Conservation (phyloP, 2,888 invertebrate genomes). For the Pseudolycoriella hygida region DNA sequence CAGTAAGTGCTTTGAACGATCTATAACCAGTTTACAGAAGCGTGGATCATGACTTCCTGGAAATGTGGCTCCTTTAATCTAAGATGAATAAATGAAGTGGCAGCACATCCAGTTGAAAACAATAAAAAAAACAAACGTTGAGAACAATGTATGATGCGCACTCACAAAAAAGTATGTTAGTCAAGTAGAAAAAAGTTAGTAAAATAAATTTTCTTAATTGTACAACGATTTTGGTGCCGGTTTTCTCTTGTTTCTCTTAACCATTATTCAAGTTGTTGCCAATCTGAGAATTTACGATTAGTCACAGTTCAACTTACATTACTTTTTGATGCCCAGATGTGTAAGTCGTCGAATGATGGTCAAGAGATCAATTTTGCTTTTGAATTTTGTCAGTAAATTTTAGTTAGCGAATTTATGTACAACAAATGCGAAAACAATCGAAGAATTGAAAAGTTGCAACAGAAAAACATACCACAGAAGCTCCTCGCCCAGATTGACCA, state of each 20-base stretch:
- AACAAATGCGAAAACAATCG: neutral
- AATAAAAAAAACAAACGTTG: constrained; percentile 1
- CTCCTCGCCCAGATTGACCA: constrained; percentile 69
- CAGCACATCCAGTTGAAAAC: constrained; percentile 7
- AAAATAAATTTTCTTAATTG: too few relatives aligned
- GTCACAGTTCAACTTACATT: too few relatives aligned
- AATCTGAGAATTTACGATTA: too few relatives aligned
- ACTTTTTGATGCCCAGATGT: too few relatives aligned
- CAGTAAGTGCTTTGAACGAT: constrained; percentile 91
- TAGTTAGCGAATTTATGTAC: too few relatives aligned
- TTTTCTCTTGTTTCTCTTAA: too few relatives aligned
- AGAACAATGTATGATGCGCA: neutral
- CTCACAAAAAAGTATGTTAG: neutral
- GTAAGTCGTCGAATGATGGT: too few relatives aligned
- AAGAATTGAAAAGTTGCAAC: neutral
- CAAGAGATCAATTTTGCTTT: too few relatives aligned
- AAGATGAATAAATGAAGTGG: constrained; percentile 3
- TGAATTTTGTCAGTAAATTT: too few relatives aligned
- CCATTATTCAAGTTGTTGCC: too few relatives aligned
- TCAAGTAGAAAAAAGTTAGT: neutral
- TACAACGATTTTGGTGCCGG: too few relatives aligned
- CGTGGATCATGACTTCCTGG: constrained; percentile 89
- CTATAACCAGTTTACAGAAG: constrained; percentile 91
- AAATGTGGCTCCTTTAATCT: constrained; percentile 93
- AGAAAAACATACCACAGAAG: constrained; percentile 57